Evolutionary conservation across 2,113 vertebrate genomes (phyloP), one percentile per base, ranked within the genome.

Genomic region (Actinemys pallida): DNA sequence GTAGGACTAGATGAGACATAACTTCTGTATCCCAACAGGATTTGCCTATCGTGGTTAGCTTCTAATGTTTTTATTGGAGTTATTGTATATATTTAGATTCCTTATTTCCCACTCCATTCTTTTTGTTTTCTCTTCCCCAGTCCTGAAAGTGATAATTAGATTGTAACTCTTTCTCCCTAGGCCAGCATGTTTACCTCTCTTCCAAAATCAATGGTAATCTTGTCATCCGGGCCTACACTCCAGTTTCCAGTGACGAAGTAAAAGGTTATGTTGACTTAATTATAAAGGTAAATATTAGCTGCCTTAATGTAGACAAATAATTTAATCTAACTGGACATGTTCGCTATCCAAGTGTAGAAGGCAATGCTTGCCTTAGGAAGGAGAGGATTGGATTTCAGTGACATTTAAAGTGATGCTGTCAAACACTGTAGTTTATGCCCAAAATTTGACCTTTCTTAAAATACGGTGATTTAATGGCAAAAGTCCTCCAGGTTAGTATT

Each of bases 171-270:
- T 88, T 96, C 52, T 93, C 56, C 50, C 35, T 94, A 99, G 99
- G 99, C 90, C 99, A 99, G 83, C 99, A 99, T 31, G 98, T 99
- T 92, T 99, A 99, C 91, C 98, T 99, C 86, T 99, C 99, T 62
- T 99, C 99, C 94, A 99, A 98, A 97, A 98, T 99, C 1, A 97
- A 98, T 19, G 98, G 98, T 86, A 98, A 89, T 59, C 97, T 99
- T 97, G 99, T 99, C 96, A 97, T 99, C 93, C 98, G 98, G 94
- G 99, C 99, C 82, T 99, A 99, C 90, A 99, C 99, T 1, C 99
- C 99, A 0, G 99, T 99, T 88, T 99, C 99, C 97, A 99, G 98
- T 54, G 99, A 99, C 1, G 98, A 99, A 47, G 98, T 99, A 81
- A 98, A 97, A 94, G 99, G 99, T 89, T 98, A 98, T 79, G 99